A percentile compares a stretch with the other conserved stretches of the same genome.
Conservation (phyloP, 1,140 invertebrate genomes). For the Drosophila miranda region DNA sequence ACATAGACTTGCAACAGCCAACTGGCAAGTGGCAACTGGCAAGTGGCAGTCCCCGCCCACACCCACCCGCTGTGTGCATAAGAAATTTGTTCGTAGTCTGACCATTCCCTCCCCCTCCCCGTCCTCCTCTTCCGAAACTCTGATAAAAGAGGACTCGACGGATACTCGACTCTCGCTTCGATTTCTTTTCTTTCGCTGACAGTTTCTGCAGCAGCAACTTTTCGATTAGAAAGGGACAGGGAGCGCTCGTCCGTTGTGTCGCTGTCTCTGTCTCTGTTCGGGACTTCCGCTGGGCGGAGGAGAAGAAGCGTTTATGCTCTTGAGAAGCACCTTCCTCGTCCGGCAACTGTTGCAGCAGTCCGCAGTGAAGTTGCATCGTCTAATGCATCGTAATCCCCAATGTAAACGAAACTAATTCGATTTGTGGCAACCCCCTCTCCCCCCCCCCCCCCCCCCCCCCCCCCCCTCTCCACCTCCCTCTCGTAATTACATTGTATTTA, state of each 20-base stretch:
- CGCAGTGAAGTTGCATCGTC: constrained; percentile 1
- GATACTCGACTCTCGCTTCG: constrained; percentile 21
- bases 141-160: constrained; percentile 15
- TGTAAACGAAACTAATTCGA: constrained; percentile 70
- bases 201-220: constrained; percentile 20
- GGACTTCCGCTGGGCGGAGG: constrained; percentile 20
- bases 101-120: constrained; percentile 6
- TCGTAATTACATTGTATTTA: constrained; percentile 47
- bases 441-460: constrained; percentile 13
- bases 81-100: constrained; percentile 49
- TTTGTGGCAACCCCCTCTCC: constrained; percentile 55
- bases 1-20: constrained; percentile 56
- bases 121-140: neutral
- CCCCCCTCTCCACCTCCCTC: constrained; percentile 16
- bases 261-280: no score
- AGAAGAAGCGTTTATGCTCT: constrained; percentile 29
- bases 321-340: neutral
- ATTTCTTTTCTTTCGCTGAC: neutral
- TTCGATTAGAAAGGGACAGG: neutral
- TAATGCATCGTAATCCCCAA: constrained; percentile 61
- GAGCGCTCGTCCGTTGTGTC: no score
- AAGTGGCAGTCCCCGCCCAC: no score
- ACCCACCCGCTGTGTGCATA: constrained; percentile 30
- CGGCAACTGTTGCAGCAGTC: neutral
- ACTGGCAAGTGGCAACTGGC: constrained; percentile 35